phyloP scores from a whole-genome alignment of 2,113 vertebrate genomes.

The Cyphomyrus plagiostoma region DNA sequence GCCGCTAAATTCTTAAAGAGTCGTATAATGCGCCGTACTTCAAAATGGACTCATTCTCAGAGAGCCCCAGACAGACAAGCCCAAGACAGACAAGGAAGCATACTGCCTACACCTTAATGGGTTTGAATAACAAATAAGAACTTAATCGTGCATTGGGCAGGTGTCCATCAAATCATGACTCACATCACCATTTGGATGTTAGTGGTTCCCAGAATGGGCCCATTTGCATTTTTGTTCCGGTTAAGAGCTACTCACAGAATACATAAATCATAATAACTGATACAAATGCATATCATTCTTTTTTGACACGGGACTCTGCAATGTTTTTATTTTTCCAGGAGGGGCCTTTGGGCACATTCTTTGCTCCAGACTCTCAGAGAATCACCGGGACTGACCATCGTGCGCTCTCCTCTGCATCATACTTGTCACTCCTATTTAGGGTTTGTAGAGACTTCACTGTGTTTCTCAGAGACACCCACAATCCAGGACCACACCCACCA shows the following conservation, averaged over 20 bases:
- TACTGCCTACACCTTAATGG: conserved; percentile 19
- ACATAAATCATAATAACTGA: neutral
- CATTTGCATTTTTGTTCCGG: neutral
- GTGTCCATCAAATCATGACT: neutral
- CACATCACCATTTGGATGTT: neutral
- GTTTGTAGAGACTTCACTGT: neutral
- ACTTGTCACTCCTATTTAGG: neutral
- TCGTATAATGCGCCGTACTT: neutral
- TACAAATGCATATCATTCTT: neutral
- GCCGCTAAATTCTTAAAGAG: neutral
- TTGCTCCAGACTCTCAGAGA: neutral
- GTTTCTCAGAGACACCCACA: neutral
- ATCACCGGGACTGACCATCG: neutral
- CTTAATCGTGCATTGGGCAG: neutral
- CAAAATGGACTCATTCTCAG: neutral
- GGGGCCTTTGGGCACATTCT: neutral
- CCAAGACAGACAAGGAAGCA: neutral
- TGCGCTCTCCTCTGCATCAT: neutral
- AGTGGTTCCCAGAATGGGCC: neutral
- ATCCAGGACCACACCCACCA: neutral
- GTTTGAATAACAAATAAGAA: conserved; percentile 20
- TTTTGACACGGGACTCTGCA: neutral
- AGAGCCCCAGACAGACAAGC: neutral
- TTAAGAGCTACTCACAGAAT: neutral
- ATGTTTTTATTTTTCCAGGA: neutral